These are phyloP conservation scores for Xenopus borealis DNA, from an alignment of 2,113 vertebrate species.

Conservation along the genomic window DNA sequence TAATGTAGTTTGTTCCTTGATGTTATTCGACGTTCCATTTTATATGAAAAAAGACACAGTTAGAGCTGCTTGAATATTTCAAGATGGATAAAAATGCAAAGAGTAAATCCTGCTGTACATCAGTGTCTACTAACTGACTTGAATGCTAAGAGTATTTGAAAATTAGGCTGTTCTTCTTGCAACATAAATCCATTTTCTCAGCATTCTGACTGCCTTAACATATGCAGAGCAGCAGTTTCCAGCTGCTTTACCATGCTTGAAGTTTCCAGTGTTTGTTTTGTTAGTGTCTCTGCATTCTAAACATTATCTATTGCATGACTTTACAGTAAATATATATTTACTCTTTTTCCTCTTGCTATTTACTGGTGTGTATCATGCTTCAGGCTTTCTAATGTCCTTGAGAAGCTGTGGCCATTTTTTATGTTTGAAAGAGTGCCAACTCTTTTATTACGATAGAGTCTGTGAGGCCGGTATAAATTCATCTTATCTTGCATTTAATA, in stretches of 20 bases:
- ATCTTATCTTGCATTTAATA: slow-evolving; percentile 72
- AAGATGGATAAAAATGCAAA: too few relatives aligned
- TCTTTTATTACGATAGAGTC: slow-evolving; percentile 69
- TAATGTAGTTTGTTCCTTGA: neutral
- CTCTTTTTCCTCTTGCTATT: slow-evolving; percentile 65
- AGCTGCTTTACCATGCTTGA: slow-evolving; percentile 61
- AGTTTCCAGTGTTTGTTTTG: slow-evolving; percentile 65
- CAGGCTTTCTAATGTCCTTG: slow-evolving; percentile 68
- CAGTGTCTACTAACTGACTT: slow-evolving; percentile 27
- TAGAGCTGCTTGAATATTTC: too few relatives aligned
- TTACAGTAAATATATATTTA: slow-evolving; percentile 63
- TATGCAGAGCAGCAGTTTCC: slow-evolving; percentile 53
- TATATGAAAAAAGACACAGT: too few relatives aligned
- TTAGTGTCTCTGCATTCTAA: slow-evolving; percentile 66
- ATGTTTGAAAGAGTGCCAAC: slow-evolving; percentile 65
- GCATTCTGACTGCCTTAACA: slow-evolving; percentile 31
- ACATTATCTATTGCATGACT: slow-evolving; percentile 51
- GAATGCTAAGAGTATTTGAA: slow-evolving; percentile 28
- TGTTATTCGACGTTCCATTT: too few relatives aligned
- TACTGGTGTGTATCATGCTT: slow-evolving; percentile 67
- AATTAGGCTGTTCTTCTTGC: neutral
- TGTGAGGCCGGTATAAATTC: slow-evolving; percentile 64
- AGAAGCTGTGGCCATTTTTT: slow-evolving; percentile 64
- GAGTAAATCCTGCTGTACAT: neutral
- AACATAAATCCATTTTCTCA: slow-evolving; percentile 1